Evolutionary conservation across 1,140 invertebrate genomes (phyloP).

Genomic region (Hormaphis cornu): DNA sequence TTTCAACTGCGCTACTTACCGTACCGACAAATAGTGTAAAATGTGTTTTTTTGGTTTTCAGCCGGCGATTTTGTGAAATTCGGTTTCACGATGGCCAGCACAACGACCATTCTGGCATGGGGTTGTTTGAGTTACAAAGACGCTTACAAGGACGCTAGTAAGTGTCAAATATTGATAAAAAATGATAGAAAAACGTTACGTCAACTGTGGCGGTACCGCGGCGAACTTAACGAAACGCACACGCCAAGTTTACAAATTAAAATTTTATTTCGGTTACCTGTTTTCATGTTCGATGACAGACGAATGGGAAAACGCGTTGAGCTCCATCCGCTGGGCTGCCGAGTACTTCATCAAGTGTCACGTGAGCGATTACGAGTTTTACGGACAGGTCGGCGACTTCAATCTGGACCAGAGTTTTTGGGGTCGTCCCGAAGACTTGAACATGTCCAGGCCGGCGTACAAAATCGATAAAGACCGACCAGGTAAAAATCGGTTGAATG

Average conservation of each 20-base stretch:
- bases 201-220: too few relatives aligned
- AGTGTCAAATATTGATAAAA: slow-evolving; percentile 33
- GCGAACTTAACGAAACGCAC: too few relatives aligned
- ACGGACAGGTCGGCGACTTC: slow-evolving; percentile 53
- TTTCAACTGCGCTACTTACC: too few relatives aligned
- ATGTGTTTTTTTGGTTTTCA: slow-evolving; percentile 39
- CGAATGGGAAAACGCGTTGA: slow-evolving; percentile 43
- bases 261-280: too few relatives aligned
- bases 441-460: slow-evolving; percentile 50
- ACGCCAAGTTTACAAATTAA: too few relatives aligned
- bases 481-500: slow-evolving; percentile 39
- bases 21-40: too few relatives aligned
- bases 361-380: slow-evolving; percentile 47
- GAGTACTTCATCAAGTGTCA: slow-evolving; percentile 57
- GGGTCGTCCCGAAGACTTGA: slow-evolving; percentile 55
- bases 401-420: slow-evolving; percentile 48
- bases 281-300: too few relatives aligned
- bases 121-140: slow-evolving; percentile 49
- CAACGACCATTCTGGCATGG: slow-evolving; percentile 52
- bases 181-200: background rate
- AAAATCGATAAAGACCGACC: slow-evolving; percentile 50
- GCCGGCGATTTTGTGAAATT: slow-evolving; percentile 59
- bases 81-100: slow-evolving; percentile 53
- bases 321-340: slow-evolving; percentile 51
- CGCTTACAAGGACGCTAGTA: slow-evolving; percentile 46